Percentiles rank a stretch among this genome's conserved stretches.
These are phyloP conservation scores for Papilio protenor DNA, from an alignment of 2,888 invertebrate species.

Conservation along the genomic window DNA sequence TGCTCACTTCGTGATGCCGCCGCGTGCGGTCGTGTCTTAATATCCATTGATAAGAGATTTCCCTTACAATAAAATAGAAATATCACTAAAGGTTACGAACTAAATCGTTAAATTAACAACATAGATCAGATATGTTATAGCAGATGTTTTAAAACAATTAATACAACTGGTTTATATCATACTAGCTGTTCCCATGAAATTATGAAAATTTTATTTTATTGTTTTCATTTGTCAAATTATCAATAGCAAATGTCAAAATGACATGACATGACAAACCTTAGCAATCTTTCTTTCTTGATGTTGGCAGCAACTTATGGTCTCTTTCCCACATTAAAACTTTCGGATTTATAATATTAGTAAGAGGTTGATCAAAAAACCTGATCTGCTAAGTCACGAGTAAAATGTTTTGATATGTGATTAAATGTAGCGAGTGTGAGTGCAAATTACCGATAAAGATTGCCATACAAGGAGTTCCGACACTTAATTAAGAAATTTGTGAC, in stretches of 20 bases:
- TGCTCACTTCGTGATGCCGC: conserved; percentile 32
- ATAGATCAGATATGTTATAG: conserved; percentile 1
- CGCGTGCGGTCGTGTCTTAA: conserved; percentile 38
- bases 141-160: background rate
- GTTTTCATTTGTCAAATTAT: too few species aligned
- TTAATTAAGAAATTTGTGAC: too few species aligned
- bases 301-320: too few species aligned
- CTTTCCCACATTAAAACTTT: too few species aligned
- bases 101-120: conserved; percentile 19
- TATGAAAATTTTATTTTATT: too few species aligned
- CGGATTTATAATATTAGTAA: too few species aligned
- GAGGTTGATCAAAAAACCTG: conserved; percentile 44
- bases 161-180: background rate
- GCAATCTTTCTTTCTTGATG: too few species aligned
- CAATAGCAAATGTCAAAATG: too few species aligned
- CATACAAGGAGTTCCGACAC: background rate
- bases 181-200: too few species aligned
- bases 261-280: too few species aligned
- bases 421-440: conserved; percentile 18
- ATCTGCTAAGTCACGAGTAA: conserved; percentile 44
- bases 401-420: conserved; percentile 23
- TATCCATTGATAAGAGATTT: conserved; percentile 35
- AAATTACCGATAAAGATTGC: conserved; percentile 15
- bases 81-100: conserved; percentile 26
- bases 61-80: conserved; percentile 33